Conservation (phyloP, 2,113 vertebrate species). For the Etia nguti region DNA sequence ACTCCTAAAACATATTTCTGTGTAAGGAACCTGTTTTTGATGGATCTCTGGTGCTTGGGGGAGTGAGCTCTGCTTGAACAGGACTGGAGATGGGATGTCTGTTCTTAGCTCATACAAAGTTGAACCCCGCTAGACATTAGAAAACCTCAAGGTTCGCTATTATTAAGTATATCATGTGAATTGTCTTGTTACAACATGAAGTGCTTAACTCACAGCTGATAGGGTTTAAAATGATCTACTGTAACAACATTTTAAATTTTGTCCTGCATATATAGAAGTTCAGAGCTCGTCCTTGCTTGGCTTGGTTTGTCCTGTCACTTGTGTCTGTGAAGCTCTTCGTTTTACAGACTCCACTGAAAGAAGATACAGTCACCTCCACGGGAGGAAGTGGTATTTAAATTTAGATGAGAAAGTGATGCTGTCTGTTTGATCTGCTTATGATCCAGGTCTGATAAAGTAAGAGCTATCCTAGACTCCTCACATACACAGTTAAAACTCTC, state of each 20-base stretch:
- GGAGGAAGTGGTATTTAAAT: constrained; percentile 2
- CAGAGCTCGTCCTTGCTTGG: not conserved
- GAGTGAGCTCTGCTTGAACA: not conserved
- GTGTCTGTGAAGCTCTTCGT: not conserved
- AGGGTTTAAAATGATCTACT: not conserved
- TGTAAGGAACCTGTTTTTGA: not conserved
- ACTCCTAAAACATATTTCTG: not conserved
- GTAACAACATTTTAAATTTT: not conserved
- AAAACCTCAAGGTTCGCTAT: not conserved
- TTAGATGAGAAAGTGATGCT: constrained; percentile 21
- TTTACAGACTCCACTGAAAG: not conserved
- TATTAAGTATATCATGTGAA: not conserved
- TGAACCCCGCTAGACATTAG: not conserved
- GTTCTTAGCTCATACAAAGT: not conserved
- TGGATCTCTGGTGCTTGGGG: not conserved
- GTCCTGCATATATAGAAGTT: not conserved
- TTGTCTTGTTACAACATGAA: not conserved
- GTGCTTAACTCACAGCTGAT: not conserved
- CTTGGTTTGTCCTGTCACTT: not conserved
- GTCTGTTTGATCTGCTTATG: constrained; percentile 41
- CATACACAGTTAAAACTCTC: not conserved
- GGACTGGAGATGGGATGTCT: not conserved
- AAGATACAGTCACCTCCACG: not conserved
- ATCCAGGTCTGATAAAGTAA: constrained; percentile 5
- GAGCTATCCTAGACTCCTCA: not conserved